Conservation (phyloP, 2,113 vertebrate species). For the Otolemur garnettii region DNA sequence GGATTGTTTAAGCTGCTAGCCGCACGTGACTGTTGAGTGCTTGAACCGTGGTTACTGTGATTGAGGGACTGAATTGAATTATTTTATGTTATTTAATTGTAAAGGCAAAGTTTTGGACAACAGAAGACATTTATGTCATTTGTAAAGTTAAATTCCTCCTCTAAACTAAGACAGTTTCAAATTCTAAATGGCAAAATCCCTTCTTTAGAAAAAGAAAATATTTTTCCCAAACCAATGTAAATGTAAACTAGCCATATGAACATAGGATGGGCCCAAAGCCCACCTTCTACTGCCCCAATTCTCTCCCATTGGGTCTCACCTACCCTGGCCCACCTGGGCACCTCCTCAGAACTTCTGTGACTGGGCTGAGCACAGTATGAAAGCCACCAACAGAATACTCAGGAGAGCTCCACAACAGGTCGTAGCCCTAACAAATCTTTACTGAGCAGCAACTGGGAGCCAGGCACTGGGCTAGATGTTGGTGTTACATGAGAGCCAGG, state of each 20-base stretch:
- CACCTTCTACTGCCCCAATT: not conserved
- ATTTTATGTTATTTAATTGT: slow-evolving; percentile 22
- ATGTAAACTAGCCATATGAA: not conserved
- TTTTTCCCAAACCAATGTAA: not conserved
- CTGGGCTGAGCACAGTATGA: not conserved
- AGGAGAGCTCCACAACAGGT: not conserved
- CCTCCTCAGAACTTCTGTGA: not conserved
- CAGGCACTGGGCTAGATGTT: not conserved
- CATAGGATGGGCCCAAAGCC: not conserved
- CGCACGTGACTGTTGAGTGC: not conserved
- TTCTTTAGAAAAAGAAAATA: not conserved
- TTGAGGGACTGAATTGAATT: not conserved
- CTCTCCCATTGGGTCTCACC: not conserved
- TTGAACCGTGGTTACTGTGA: slow-evolving; percentile 6
- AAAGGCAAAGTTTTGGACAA: not conserved
- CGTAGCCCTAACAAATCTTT: not conserved
- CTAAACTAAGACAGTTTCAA: slow-evolving; percentile 25
- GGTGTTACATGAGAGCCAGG: not conserved
- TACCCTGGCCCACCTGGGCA: not conserved
- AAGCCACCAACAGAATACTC: not conserved
- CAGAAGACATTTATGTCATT: slow-evolving; percentile 26
- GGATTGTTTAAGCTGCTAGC: not conserved
- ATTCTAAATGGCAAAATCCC: slow-evolving; percentile 28
- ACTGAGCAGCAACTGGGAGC: not conserved
- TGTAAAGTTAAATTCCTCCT: not conserved